Conservation (phyloP, 2,113 vertebrate species). For the Gallinago undulata region DNA sequence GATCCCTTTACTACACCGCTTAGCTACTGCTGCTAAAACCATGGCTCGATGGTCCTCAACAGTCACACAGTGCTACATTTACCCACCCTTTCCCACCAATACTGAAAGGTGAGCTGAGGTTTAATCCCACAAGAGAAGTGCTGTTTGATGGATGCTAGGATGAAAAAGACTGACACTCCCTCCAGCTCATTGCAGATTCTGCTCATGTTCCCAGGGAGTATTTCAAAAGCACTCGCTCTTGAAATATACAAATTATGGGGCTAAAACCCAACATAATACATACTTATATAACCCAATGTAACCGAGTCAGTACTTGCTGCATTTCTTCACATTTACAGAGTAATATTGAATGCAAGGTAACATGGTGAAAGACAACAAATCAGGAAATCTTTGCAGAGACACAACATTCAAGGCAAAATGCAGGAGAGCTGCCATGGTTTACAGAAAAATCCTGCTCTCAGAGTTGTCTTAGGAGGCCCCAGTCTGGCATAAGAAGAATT, state of each 20-base stretch:
- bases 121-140: rapidly evolving
- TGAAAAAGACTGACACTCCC: neutral
- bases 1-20: neutral
- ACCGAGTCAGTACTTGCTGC: neutral
- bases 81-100: neutral
- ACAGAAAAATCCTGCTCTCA: neutral
- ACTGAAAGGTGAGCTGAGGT: neutral
- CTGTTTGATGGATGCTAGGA: neutral
- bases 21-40: neutral
- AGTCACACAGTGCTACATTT: neutral
- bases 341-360: neutral
- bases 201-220: neutral
- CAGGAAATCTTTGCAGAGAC: neutral
- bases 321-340: neutral
- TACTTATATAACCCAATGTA: neutral
- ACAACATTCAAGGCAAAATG: neutral
- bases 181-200: neutral
- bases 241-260: neutral
- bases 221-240: neutral
- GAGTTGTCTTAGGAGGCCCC: neutral
- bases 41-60: neutral
- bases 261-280: neutral
- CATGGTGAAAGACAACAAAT: neutral
- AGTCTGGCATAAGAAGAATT: neutral
- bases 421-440: neutral